Conservation (phyloP, 2,888 invertebrate species). For the Malthinus seriepunctatus region DNA sequence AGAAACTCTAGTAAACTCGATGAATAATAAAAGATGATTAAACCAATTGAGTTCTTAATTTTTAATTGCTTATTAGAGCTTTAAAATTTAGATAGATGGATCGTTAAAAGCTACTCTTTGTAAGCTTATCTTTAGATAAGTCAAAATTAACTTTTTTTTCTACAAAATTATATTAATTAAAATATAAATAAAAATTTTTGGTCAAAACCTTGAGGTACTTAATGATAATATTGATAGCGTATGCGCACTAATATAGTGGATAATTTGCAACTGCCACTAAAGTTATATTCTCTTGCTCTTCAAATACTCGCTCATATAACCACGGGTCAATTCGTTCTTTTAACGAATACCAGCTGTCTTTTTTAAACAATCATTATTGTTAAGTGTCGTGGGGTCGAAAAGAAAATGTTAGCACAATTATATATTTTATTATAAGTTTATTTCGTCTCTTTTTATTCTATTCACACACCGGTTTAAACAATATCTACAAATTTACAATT, state of each 20-base stretch:
- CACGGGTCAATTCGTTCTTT: conserved; percentile 26
- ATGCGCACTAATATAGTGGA: conserved; percentile 23
- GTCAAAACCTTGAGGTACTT: conserved; percentile 16
- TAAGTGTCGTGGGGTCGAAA: not conserved
- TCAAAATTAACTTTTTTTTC: no score
- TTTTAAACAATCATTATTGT: not conserved
- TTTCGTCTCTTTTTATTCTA: no score
- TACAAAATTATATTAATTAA: not conserved
- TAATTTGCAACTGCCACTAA: conserved; percentile 26
- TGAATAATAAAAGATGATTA: no score
- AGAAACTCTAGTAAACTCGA: no score
- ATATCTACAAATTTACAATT: no score
- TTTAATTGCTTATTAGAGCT: no score
- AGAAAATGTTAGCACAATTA: not conserved
- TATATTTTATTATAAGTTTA: not conserved
- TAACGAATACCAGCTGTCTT: conserved; percentile 19
- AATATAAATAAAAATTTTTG: not conserved
- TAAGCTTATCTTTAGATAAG: no score
- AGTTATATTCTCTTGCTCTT: conserved; percentile 4
- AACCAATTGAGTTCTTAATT: no score
- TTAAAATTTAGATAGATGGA: no score
- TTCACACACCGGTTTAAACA: no score
- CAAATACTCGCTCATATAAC: conserved; percentile 20
- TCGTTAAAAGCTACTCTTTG: no score
- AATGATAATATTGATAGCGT: conserved; percentile 21